Evolutionary conservation across 1,140 invertebrate species (phyloP), one percentile per base, ranked within the genome.

Genomic region (Macrostomum lignano): DNA sequence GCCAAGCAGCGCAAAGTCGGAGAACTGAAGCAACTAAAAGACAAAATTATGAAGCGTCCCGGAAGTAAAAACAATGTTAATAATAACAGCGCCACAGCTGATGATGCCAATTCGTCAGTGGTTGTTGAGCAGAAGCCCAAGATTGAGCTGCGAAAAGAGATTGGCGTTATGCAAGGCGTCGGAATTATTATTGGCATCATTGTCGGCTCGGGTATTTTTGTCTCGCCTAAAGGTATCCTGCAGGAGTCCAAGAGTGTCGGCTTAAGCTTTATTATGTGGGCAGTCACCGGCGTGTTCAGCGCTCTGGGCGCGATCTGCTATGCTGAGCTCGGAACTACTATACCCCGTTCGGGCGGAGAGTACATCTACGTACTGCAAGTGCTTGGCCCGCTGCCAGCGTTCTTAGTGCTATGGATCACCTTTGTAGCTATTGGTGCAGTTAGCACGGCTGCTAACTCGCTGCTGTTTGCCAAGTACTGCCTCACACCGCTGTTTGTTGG

Each of bases 171-270:
- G 14, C 32, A 20, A n/a, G 32, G 32, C 3, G 20, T 33, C 4
- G 14, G 23, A 3, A 46, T 58, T 1, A 56, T 56, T 19, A 49
- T 56, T 1, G 51, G 53, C 17, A 47, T 45, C 36, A 52, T 56
- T 21, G 54, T 56, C 29, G 55, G 55, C 1, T 81, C 76, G 77
- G 77, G 25, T n/a, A 82, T 96, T 47, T 96, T 96, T 55, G 74
- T 94, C 10, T 84, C 81, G 6, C 86, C 88, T 1, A 81, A 73
- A 47, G 75, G 81, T 37, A 73, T 78, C 1, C 51, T 82, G 10
- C 51, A 68, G 40, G 65, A 71, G 46, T 70, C 75, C 1, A 74
- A 74, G n/a, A 79, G 74, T 5, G 68, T 82, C 1, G 75, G 68
- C 11, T 56, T 77, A 40, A 73, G 74, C 40, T 56, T 84, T 1